These are phyloP conservation scores for Drosophila seclusa DNA, from an alignment of 2,888 invertebrate species.

Conservation along the genomic window DNA sequence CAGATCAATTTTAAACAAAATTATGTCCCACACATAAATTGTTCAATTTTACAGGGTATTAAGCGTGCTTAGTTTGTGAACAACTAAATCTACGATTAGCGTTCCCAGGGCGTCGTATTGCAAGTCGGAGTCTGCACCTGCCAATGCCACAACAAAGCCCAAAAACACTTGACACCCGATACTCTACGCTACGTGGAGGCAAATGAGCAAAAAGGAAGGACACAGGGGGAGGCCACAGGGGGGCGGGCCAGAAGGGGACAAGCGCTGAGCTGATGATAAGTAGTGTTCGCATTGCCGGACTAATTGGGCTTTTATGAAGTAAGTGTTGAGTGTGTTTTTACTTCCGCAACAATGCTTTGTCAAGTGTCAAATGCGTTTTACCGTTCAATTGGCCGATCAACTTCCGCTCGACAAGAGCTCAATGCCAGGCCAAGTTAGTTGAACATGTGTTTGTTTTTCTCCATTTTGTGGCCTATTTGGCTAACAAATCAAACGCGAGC, in stretches of 20 bases:
- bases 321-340: conserved; percentile 14
- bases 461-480: conserved; percentile 39
- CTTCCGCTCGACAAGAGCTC: conserved; percentile 60
- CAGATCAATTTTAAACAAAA: background rate
- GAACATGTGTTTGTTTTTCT: conserved; percentile 19
- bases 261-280: conserved; percentile 17
- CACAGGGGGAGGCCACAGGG: conserved; percentile 31
- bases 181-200: conserved; percentile 8
- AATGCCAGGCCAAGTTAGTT: conserved; percentile 45
- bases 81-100: conserved; percentile 13
- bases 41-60: conserved; percentile 14
- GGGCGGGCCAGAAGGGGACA: background rate
- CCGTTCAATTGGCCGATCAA: conserved; percentile 48
- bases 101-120: conserved; percentile 74
- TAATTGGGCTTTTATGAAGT: conserved; percentile 50
- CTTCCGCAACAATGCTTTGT: conserved; percentile 49
- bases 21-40: background rate
- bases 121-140: conserved; percentile 57
- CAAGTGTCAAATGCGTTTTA: conserved; percentile 55
- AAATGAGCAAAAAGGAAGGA: conserved; percentile 21
- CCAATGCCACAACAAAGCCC: conserved; percentile 27
- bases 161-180: conserved; percentile 65
- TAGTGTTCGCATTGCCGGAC: conserved; percentile 34
- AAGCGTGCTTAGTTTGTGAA: background rate
- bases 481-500: conserved; percentile 65